Evolutionary conservation across 2,888 invertebrate species (phyloP), one percentile per base, ranked within the genome.

Genomic region (Latheticus oryzae): DNA sequence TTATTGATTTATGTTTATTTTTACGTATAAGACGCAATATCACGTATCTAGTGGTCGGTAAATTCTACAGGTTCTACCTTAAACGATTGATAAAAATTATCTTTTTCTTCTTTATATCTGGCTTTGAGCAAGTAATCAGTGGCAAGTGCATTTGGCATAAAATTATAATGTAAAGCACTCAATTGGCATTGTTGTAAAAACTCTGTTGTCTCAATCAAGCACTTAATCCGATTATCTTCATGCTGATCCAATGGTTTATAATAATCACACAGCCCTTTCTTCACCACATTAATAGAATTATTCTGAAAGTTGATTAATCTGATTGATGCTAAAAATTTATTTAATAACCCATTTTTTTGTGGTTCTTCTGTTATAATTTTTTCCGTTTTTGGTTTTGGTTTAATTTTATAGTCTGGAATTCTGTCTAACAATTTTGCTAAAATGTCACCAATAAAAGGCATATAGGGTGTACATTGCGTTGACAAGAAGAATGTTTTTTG

Each of bases 401-500:
- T 5, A 7, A 37, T 28, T 26, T 23, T 11, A 13, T 73, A 73
- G 11, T 74, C 69, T 7, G 76, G 75, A 28, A 79, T 67, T 52
- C 74, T 73, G 32, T 75, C 75, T 2, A 83, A 69, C 26, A 83
- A 63, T 60, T 73, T 76, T 1, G 70, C 68, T 2, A 83, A 58
- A 15, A 84, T 61, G 61, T 83, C 80, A 0, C 79, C 81, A 1
- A 83, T 78, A 51, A 77, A 81, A 0, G 84, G 83, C 60, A 84
- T 67, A 40, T 71, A 79, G 1, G 82, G 81, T 0, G 77, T 71
- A 28, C 70, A 73, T 45, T 71, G 68, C 9, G 78, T 75, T 2
- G 78, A 76, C 40, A 71, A 72, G n/a, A 64, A 63, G 74, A 82
- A 82, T 1, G 77, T 73, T 61, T 71, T 75, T 56, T 78, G 77